Evolutionary conservation across 2,888 invertebrate genomes (phyloP), one percentile per base, ranked within the genome.

Genomic region (Drosophila quasianomalipes): DNA sequence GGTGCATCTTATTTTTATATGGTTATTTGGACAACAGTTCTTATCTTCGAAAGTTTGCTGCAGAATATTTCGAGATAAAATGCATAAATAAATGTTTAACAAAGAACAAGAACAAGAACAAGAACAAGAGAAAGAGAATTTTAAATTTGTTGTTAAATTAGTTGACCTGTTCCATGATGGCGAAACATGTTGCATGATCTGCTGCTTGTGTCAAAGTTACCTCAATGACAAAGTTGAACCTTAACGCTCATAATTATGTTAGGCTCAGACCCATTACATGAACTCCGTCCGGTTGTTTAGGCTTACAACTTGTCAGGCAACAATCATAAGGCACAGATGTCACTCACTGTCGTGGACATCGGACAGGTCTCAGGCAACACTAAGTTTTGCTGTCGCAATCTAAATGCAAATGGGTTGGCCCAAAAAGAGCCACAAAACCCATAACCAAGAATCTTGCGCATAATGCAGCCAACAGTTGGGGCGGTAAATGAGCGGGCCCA

Each of bases 401-500:
- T 89, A 88, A 89, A 88, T 89, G 87, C 87, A 88, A 88, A 88
- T 89, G 77, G 80, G 22, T 44, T 62, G 79, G 70, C 73, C 75
- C 70, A 75, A 82, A 73, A 79, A 82, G 76, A 85, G 78, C 83
- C 83, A 68, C 85, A 88, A 82, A 83, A 83, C 65, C 89, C 85
- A 85, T 88, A 85, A 86, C 85, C 85, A 85, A 70, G 85, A 86
- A 82, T 83, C 80, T 86, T 78, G 83, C 82, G 85, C 80, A 82
- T 82, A 82, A 84, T 79, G 79, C 82, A 76, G 75, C 65, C 49
- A 54, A 58, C 39, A 52, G 35, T 31, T 19, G 26, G 55, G 55
- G 51, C 47, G 63, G 55, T 58, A 76, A 83, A 81, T 79, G 79
- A 69, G 82, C 54, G 55, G 73, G 65, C 61, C 47, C 72, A 64